phyloP scores from a whole-genome alignment of 2,888 invertebrate genomes.

The Sinotaia quadrata region DNA sequence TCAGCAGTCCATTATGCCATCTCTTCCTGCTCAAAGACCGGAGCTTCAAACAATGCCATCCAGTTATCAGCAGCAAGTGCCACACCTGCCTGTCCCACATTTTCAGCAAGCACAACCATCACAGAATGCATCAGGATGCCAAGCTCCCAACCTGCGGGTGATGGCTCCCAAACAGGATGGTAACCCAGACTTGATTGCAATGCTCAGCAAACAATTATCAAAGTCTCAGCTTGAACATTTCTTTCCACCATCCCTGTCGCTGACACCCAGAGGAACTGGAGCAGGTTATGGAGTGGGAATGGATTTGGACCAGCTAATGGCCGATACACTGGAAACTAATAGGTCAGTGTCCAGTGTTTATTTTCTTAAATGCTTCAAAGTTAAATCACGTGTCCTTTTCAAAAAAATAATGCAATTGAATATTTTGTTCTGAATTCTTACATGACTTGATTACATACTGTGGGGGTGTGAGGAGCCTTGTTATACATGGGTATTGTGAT shows the following conservation, averaged over 20 bases:
- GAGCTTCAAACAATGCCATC: background rate
- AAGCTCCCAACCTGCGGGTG: conserved; percentile 9
- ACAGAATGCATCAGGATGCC: background rate
- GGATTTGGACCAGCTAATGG: conserved; percentile 63
- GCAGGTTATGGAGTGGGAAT: conserved; percentile 69
- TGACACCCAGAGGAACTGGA: conserved; percentile 69
- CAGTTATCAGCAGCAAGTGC: conserved; percentile 7
- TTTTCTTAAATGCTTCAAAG: no score
- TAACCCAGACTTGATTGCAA: conserved; percentile 51
- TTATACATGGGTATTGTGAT: no score
- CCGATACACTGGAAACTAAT: conserved; percentile 47
- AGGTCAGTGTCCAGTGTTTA: conserved; percentile 37
- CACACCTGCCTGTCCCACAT: conserved; percentile 5
- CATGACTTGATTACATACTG: no score
- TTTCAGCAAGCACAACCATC: conserved; percentile 4
- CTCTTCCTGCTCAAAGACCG: background rate
- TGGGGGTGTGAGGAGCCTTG: no score
- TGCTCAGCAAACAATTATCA: conserved; percentile 60
- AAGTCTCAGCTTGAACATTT: conserved; percentile 58
- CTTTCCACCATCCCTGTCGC: conserved; percentile 62
- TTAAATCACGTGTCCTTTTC: no score
- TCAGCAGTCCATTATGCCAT: conserved; percentile 5
- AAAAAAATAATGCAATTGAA: no score
- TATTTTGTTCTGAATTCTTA: no score
- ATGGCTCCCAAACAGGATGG: conserved; percentile 20